Evolutionary conservation across 2,113 vertebrate genomes (phyloP).

Genomic region (Charadrius vociferus): DNA sequence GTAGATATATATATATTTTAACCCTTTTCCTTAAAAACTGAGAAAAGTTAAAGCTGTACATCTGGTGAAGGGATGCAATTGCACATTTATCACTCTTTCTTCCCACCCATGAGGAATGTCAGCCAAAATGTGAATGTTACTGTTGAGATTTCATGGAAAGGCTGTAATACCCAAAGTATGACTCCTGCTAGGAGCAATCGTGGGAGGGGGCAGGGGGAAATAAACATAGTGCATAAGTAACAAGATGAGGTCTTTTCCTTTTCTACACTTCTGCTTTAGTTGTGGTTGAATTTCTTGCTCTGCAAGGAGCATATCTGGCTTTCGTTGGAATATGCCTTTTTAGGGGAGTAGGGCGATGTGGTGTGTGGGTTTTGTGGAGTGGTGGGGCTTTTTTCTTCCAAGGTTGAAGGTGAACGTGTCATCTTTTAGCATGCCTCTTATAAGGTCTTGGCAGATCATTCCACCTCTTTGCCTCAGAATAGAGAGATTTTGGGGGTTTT

Average conservation of each 20-base stretch:
- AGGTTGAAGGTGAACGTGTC: background rate
- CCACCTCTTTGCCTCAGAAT: background rate
- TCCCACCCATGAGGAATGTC: background rate
- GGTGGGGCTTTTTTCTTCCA: background rate
- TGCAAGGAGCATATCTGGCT: background rate
- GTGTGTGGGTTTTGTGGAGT: background rate
- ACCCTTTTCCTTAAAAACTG: background rate
- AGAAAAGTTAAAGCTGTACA: background rate
- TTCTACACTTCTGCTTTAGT: background rate
- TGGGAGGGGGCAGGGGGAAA: background rate
- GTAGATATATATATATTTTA: background rate
- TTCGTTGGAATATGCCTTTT: background rate
- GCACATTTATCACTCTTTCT: background rate
- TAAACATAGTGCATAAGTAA: background rate
- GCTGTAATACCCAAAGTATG: background rate
- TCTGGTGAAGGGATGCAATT: background rate
- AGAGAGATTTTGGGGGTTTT: background rate
- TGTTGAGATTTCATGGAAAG: background rate
- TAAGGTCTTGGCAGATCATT: background rate
- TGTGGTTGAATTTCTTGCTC: background rate
- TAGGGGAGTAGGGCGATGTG: background rate
- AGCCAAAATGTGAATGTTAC: background rate
- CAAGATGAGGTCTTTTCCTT: background rate
- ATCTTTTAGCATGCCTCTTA: background rate
- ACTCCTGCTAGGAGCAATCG: background rate